phyloP scores from a whole-genome alignment of 2,113 vertebrate genomes.

The Barnardius zonarius region DNA sequence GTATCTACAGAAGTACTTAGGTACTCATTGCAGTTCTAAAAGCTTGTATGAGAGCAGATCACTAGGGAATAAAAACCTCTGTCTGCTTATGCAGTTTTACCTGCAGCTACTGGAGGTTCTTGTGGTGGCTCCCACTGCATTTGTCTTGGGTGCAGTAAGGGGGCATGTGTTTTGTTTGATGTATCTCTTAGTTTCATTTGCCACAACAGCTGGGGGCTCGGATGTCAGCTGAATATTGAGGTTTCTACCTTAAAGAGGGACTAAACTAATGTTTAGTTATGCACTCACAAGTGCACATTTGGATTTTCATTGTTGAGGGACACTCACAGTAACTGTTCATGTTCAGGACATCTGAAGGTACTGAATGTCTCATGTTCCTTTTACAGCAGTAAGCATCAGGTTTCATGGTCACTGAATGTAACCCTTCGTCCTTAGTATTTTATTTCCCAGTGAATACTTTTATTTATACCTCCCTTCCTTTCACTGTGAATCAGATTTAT shows the following conservation, averaged over 20 bases:
- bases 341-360: not conserved
- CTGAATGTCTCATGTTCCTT: not conserved
- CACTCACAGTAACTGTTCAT: not conserved
- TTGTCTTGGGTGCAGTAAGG: not conserved
- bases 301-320: not conserved
- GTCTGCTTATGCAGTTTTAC: accelerated
- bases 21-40: not conserved
- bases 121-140: not conserved
- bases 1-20: not conserved
- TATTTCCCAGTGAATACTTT: not conserved
- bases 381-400: not conserved
- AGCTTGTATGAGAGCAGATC: not conserved
- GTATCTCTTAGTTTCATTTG: not conserved
- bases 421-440: not conserved
- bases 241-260: not conserved
- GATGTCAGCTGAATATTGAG: not conserved
- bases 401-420: not conserved
- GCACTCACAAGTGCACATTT: not conserved
- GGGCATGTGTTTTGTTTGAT: not conserved
- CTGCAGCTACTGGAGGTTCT: not conserved
- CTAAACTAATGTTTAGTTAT: not conserved
- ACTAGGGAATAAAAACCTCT: not conserved
- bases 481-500: not conserved
- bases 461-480: not conserved
- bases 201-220: not conserved